Evolutionary conservation across 2,888 invertebrate species (phyloP).

Genomic region (Aspidiotus rigidus): DNA sequence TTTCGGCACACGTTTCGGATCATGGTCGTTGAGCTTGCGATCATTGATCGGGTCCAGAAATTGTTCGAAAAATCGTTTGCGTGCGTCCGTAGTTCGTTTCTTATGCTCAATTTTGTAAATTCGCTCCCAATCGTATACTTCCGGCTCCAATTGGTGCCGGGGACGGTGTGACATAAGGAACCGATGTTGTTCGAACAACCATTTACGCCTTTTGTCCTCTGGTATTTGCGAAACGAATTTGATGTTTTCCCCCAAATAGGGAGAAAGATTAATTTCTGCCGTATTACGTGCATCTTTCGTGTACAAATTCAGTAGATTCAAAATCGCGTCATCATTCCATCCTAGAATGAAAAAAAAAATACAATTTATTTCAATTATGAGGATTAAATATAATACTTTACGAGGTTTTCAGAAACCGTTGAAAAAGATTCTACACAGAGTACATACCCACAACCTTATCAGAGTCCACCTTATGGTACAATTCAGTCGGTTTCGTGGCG

Average conservation of each 20-base stretch:
- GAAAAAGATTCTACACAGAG: slow-evolving; percentile 2
- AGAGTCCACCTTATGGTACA: slow-evolving; percentile 63
- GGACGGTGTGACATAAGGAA: slow-evolving; percentile 41
- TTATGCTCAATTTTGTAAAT: slow-evolving; percentile 64
- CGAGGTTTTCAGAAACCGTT: not conserved
- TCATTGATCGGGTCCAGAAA: slow-evolving; percentile 50
- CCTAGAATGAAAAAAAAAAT: slow-evolving; percentile 44
- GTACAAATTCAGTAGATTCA: slow-evolving; percentile 63
- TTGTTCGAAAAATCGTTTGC: slow-evolving; percentile 60
- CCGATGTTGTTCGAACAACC: slow-evolving; percentile 62
- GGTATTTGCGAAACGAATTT: slow-evolving; percentile 57
- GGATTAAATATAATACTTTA: too few species aligned
- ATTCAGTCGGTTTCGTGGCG: slow-evolving; percentile 58
- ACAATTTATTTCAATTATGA: not conserved
- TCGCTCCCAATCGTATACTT: slow-evolving; percentile 70
- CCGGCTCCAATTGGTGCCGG: slow-evolving; percentile 48
- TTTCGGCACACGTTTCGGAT: slow-evolving; percentile 61
- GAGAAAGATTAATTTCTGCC: slow-evolving; percentile 56
- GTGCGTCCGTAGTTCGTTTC: slow-evolving; percentile 59
- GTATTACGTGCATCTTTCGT: slow-evolving; percentile 57
- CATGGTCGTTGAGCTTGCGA: slow-evolving; percentile 59
- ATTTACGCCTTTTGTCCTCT: slow-evolving; percentile 55
- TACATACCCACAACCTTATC: slow-evolving; percentile 53
- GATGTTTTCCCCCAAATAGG: slow-evolving; percentile 57
- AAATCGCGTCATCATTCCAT: slow-evolving; percentile 69